These are phyloP conservation scores for Cyanoderma ruficeps DNA, from an alignment of 2,113 vertebrate species.

Conservation along the genomic window DNA sequence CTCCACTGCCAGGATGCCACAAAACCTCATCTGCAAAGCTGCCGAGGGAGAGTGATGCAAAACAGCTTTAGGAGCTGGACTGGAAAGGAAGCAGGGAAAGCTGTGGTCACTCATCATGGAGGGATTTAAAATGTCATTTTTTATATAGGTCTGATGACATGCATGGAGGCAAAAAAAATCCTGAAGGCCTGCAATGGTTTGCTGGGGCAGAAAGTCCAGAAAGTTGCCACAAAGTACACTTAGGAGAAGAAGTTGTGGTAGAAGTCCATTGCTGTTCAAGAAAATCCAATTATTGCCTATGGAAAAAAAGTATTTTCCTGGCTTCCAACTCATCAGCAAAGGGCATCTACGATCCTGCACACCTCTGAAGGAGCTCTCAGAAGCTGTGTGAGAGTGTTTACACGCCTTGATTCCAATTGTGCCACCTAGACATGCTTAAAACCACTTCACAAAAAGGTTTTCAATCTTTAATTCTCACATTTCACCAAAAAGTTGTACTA, in stretches of 20 bases:
- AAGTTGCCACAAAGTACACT: not conserved
- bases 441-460: not conserved
- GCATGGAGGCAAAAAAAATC: not conserved
- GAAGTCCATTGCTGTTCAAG: not conserved
- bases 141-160: not conserved
- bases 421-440: not conserved
- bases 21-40: not conserved
- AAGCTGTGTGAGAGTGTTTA: not conserved
- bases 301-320: not conserved
- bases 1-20: not conserved
- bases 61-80: not conserved
- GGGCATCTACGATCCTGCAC: rapidly evolving
- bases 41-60: not conserved
- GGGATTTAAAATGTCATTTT: not conserved
- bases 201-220: not conserved
- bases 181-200: not conserved
- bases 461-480: not conserved
- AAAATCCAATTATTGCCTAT: not conserved
- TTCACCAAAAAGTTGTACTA: not conserved
- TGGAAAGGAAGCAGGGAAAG: not conserved
- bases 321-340: not conserved
- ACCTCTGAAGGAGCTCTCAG: not conserved
- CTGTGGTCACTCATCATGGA: not conserved
- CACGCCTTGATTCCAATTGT: not conserved
- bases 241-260: not conserved